Percentiles rank a stretch among this genome's conserved stretches.
Evolutionary conservation across 53 echinoderm and acorn worm genomes (phyloP).

Genomic region (Hippasteria phrygiana): DNA sequence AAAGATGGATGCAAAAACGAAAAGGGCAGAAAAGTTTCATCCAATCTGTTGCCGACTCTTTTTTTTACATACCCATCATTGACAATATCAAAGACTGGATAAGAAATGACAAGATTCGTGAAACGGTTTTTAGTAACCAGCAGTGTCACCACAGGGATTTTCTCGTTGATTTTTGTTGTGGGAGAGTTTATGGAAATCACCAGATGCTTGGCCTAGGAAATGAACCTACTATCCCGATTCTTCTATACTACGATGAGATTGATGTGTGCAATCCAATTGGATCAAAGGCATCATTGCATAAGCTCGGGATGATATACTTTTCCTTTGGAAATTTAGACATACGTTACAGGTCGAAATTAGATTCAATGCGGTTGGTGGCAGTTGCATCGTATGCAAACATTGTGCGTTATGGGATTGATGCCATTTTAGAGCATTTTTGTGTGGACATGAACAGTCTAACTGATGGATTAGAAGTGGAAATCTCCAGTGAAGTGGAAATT

Average conservation of each 20-base stretch:
- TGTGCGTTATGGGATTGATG: conserved; percentile 22
- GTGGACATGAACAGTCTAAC: conserved; percentile 25
- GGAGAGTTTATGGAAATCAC: conserved; percentile 28
- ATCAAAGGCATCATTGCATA: conserved; percentile 18
- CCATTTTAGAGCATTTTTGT: conserved; percentile 19
- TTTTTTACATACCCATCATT: not conserved
- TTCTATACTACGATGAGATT: conserved; percentile 60
- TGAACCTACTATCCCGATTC: conserved; percentile 13
- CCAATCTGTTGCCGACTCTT: not conserved
- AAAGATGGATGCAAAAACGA: not conserved
- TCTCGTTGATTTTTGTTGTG: conserved; percentile 21
- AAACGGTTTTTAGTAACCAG: not conserved
- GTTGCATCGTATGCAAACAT: conserved; percentile 24
- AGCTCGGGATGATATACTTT: conserved; percentile 34
- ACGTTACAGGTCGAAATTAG: conserved; percentile 18
- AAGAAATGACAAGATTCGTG: conserved; percentile 20
- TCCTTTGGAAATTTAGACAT: conserved; percentile 22
- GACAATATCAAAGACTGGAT: conserved; percentile 27
- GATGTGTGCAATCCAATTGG: conserved; percentile 55
- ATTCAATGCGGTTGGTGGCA: conserved; percentile 24
- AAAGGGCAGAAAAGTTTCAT: not conserved
- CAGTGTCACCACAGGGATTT: conserved; percentile 20
- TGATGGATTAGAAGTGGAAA: conserved; percentile 25
- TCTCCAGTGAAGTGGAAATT: conserved; percentile 11
- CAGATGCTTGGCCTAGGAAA: not conserved